Evolutionary conservation across 2,797 vertebrate species (phyloP).

Genomic region (Alauda arvensis): DNA sequence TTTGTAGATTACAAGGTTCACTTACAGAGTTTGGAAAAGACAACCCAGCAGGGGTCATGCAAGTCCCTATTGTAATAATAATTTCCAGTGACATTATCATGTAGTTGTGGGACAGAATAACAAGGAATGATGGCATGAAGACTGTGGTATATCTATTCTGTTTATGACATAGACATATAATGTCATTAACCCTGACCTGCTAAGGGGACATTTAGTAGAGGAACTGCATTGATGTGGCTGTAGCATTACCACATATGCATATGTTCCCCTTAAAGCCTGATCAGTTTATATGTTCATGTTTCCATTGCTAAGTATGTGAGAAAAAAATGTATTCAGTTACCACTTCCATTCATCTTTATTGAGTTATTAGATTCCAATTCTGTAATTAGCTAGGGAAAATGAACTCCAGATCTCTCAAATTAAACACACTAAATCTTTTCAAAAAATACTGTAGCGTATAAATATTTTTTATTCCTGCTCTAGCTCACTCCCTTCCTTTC

Average conservation of each 20-base stretch:
- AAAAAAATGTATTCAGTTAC: not conserved
- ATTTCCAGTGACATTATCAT: not conserved
- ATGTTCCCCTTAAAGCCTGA: not conserved
- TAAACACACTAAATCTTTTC: not conserved
- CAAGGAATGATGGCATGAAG: not conserved
- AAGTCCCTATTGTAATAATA: slow-evolving; percentile 14
- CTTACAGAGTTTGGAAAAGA: not conserved
- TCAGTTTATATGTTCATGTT: not conserved
- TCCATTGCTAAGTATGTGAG: not conserved
- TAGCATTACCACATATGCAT: not conserved
- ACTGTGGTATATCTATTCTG: not conserved
- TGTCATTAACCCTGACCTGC: not conserved
- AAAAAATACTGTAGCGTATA: not conserved
- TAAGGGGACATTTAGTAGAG: not conserved
- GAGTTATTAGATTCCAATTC: slow-evolving; percentile 18
- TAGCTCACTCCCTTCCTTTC: not conserved
- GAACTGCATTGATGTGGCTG: not conserved
- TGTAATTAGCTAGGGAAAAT: slow-evolving; percentile 13
- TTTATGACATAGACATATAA: not conserved
- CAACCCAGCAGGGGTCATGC: slow-evolving; percentile 38
- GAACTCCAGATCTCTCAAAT: slow-evolving; percentile 4
- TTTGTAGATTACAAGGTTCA: not conserved
- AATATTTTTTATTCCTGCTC: not conserved
- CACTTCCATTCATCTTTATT: slow-evolving; percentile 17
- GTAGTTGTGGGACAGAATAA: not conserved